Conservation (phyloP, 2,888 invertebrate species). For the Xestoiulus laeticollis region DNA sequence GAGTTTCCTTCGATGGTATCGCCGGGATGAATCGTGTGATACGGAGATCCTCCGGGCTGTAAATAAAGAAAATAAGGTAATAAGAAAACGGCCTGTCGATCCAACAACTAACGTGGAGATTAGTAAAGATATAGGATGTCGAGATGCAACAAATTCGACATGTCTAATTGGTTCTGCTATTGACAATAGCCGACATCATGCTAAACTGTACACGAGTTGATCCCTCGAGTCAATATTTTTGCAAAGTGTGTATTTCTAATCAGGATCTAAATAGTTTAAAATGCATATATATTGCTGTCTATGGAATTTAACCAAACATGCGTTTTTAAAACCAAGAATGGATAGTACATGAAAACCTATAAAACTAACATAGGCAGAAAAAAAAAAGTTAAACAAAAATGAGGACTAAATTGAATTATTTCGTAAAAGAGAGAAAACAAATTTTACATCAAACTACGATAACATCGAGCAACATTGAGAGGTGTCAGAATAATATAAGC, state of each 20-base stretch:
- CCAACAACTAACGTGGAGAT: neutral
- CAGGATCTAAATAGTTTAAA: too few relatives aligned
- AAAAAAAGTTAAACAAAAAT: conserved; percentile 36
- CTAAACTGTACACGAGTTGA: too few relatives aligned
- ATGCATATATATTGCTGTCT: too few relatives aligned
- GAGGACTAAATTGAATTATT: conserved; percentile 9
- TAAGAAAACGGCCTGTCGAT: neutral
- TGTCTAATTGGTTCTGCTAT: neutral
- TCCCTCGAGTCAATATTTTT: too few relatives aligned
- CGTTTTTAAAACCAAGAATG: too few relatives aligned
- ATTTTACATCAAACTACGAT: neutral
- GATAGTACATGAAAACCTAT: too few relatives aligned
- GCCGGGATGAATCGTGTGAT: conserved; percentile 85
- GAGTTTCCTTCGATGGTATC: conserved; percentile 74
- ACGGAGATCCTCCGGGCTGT: conserved; percentile 83
- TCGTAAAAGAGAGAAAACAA: neutral
- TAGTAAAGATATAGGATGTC: neutral
- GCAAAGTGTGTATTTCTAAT: too few relatives aligned
- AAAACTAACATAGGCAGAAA: neutral
- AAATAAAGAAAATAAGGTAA: conserved; percentile 58
- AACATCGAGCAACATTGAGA: neutral
- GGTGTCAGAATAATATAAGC: conserved; percentile 55
- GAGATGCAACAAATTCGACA: neutral
- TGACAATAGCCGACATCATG: too few relatives aligned
- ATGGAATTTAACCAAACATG: too few relatives aligned